These are phyloP conservation scores for Carassius gibelio DNA, from an alignment of 2,113 vertebrate genomes.

Conservation along the genomic window DNA sequence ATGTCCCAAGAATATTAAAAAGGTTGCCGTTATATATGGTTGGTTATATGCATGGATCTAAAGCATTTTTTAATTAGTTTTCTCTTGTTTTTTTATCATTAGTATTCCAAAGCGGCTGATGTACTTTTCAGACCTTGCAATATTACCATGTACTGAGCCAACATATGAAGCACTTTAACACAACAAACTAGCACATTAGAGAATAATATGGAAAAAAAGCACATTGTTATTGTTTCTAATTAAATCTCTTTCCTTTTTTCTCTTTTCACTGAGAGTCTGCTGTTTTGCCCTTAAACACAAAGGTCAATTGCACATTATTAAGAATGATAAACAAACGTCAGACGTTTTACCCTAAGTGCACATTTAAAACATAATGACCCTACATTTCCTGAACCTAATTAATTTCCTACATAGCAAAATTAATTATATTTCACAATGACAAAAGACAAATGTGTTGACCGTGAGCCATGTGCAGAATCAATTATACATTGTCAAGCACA, in stretches of 20 bases:
- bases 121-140: not conserved
- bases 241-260: not conserved
- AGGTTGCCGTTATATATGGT: not conserved
- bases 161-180: not conserved
- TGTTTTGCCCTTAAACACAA: not conserved
- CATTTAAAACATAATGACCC: slow-evolving; percentile 1
- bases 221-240: not conserved
- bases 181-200: not conserved
- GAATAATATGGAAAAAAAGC: not conserved
- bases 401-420: not conserved
- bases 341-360: not conserved
- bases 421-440: not conserved
- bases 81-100: not conserved
- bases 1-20: not conserved
- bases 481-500: not conserved
- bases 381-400: not conserved
- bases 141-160: not conserved
- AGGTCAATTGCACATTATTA: not conserved
- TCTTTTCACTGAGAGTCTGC: not conserved
- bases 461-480: not conserved
- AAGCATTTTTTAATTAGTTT: not conserved
- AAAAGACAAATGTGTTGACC: not conserved
- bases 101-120: not conserved
- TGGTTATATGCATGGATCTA: not conserved
- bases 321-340: not conserved